Percentiles rank a stretch among this genome's conserved stretches.
Conservation (phyloP, 2,113 vertebrate genomes). For the Cochlearius cochlearius region DNA sequence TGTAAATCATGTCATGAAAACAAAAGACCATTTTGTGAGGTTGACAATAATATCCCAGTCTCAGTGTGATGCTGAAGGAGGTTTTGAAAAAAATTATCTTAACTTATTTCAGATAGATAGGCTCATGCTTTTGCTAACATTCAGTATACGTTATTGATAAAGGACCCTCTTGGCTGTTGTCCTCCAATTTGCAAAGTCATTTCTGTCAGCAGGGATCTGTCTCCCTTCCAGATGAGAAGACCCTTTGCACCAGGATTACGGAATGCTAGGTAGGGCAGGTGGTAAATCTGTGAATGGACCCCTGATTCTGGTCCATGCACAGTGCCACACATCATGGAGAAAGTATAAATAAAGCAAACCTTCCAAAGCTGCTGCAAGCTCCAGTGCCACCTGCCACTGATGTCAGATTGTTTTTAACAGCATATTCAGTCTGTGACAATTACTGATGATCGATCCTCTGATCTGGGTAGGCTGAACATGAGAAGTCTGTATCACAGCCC, state of each 20-base stretch:
- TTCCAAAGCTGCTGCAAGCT: neutral
- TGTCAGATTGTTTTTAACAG: neutral
- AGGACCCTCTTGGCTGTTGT: neutral
- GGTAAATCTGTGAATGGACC: neutral
- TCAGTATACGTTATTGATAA: neutral
- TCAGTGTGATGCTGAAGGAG: neutral
- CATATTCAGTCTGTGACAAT: neutral
- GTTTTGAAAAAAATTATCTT: constrained; percentile 8
- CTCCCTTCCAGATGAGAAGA: neutral
- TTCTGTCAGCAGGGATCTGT: neutral
- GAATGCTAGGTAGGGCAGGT: neutral
- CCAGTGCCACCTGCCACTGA: neutral
- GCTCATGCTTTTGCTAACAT: neutral
- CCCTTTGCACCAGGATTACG: neutral
- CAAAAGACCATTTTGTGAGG: neutral
- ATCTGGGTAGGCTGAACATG: neutral
- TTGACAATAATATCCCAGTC: neutral
- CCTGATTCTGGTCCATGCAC: neutral
- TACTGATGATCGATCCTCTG: neutral
- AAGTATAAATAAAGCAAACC: neutral
- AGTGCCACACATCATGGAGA: neutral
- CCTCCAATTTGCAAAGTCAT: neutral
- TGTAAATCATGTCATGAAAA: neutral
- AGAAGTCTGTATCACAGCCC: neutral
- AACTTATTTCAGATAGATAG: neutral